Conservation (phyloP, 1,140 invertebrate genomes). For the Drosophila sp. region DNA sequence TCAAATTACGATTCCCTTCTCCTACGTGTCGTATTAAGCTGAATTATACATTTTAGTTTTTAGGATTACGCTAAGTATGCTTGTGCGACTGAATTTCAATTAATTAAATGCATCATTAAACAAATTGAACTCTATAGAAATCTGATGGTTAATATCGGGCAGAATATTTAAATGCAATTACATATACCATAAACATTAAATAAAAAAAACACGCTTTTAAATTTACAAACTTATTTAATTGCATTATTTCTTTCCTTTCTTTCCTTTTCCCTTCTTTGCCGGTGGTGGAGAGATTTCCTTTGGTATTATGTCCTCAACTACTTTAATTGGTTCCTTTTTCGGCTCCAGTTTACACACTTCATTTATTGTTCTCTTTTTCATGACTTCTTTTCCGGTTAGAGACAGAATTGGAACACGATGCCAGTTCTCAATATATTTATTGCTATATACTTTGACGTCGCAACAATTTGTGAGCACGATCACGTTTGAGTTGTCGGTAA, state of each 20-base stretch:
- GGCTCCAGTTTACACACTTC: constrained; percentile 42
- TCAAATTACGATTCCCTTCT: constrained; percentile 25
- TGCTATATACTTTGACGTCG: constrained; percentile 55
- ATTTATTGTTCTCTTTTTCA: constrained; percentile 16
- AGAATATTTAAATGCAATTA: no score
- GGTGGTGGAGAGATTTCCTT: background rate
- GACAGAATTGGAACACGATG: constrained; percentile 56
- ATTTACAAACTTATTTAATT: constrained; percentile 2
- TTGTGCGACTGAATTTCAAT: constrained; percentile 83
- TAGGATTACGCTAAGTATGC: constrained; percentile 79
- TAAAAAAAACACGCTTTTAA: background rate
- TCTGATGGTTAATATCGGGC: background rate
- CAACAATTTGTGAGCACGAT: constrained; percentile 59
- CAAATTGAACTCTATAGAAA: constrained; percentile 17
- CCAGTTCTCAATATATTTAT: constrained; percentile 52
- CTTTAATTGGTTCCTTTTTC: constrained; percentile 12
- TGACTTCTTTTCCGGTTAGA: constrained; percentile 26
- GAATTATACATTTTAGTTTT: constrained; percentile 78
- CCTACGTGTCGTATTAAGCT: constrained; percentile 66
- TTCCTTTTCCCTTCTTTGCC: constrained; percentile 3
- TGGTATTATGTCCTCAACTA: background rate
- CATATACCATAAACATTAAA: no score
- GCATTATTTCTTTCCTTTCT: constrained; percentile 14
- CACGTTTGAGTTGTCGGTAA: constrained; percentile 51
- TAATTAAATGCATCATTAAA: constrained; percentile 68